These are phyloP conservation scores for Zaprionus lineosus DNA, from an alignment of 2,888 invertebrate genomes.

Conservation along the genomic window DNA sequence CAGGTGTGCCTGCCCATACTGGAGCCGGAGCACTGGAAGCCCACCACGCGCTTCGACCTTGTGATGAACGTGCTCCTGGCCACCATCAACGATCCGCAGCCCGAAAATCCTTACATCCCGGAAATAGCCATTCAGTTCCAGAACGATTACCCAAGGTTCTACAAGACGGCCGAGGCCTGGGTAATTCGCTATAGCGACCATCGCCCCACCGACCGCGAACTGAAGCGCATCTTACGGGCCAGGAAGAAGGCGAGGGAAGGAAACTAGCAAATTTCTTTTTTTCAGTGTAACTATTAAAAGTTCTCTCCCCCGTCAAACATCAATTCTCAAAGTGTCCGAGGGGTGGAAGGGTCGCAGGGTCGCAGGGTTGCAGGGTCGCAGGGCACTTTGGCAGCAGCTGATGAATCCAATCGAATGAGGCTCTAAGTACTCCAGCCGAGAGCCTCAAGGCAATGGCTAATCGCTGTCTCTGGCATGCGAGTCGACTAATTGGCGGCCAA, in stretches of 20 bases:
- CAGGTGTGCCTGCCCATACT: slow-evolving; percentile 99
- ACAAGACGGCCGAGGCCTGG: slow-evolving; percentile 98
- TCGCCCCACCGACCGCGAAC: slow-evolving; percentile 88
- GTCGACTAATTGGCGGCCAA: neutral
- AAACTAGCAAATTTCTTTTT: neutral
- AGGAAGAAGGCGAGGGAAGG: slow-evolving; percentile 25
- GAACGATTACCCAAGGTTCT: slow-evolving; percentile 97
- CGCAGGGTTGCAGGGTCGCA: too few relatives aligned
- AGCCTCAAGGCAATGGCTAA: neutral
- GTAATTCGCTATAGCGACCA: slow-evolving; percentile 98
- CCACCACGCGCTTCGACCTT: slow-evolving; percentile 99
- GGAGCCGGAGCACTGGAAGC: slow-evolving; percentile 99
- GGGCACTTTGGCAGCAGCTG: too few relatives aligned
- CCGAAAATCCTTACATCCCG: slow-evolving; percentile 97
- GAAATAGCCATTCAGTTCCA: slow-evolving; percentile 98
- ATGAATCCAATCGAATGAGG: too few relatives aligned
- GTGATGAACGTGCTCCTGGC: slow-evolving; percentile 98
- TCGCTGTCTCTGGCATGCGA: neutral
- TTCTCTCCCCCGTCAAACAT: too few relatives aligned
- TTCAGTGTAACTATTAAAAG: slow-evolving; percentile 13
- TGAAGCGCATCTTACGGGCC: slow-evolving; percentile 38
- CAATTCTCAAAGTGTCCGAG: too few relatives aligned
- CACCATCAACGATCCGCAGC: slow-evolving; percentile 98
- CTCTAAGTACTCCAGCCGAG: neutral
- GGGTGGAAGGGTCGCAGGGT: too few relatives aligned